Base-by-base conservation (phyloP, 2,888 invertebrate genomes). In the Caradrina kadenii region DNA sequence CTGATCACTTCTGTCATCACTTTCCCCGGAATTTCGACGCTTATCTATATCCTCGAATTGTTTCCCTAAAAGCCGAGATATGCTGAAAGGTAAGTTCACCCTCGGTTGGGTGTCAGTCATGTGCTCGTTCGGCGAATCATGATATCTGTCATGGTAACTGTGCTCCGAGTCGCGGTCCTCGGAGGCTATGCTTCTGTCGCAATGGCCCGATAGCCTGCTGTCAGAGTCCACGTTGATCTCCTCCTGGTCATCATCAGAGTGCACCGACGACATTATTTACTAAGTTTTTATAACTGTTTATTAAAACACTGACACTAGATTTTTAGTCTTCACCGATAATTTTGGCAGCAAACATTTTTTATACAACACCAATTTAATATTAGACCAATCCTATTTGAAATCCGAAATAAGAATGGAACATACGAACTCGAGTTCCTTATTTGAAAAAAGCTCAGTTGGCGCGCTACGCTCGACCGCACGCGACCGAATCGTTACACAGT, bases 31-130 rank as follows among this genome's bases (percentile, higher is more conserved):
- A 89, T 95, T 92, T 78, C 96, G 89, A 68, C 96, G 92, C 78
- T 96, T 96, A 49, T 96, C 96, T 86, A 96, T 96, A 63, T 97
- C 97, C 81, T 97, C 97, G 83, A 97, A 97, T 80, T 97, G 97
- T 92, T 97, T 97, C n/a, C 97, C 97, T 87, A 98, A 94, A 86
- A 98, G 96, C 87, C 98, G 96, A 48, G 98, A 98, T 96, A 98
- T 98, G 93, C 98, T 98, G 94, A 98, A 98, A 69, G 98, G 97
- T 83, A 98, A 88, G 53, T 96, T 96, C 56, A 96, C 96, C 86
- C 96, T 96, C 76, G 90, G 96, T 85, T 92, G 96, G 21, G 95
- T 96, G 84, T 88, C 96, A 73, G 90, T 96, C 91, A 95, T 95
- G 73, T 96, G 96, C n/a, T 92, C 94, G 78, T 92, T 94, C 0